These are phyloP conservation scores for Rhodeus uyekii DNA, from an alignment of 2,797 vertebrate genomes.

Conservation along the genomic window DNA sequence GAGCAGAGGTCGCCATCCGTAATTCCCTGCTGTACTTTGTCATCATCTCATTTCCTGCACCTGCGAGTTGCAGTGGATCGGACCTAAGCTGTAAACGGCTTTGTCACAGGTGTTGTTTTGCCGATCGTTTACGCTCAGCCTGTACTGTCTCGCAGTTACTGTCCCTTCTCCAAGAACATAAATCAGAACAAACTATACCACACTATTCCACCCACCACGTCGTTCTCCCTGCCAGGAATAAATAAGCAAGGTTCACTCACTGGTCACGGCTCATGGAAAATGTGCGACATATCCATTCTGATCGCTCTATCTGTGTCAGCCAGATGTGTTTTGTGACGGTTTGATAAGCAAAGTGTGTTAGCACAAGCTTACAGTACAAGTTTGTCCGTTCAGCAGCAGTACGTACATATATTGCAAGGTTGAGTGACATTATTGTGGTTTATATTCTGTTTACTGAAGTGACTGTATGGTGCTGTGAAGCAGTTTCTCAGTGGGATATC, in stretches of 20 bases:
- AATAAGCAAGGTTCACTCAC: conserved; percentile 46
- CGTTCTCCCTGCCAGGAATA: conserved; percentile 43
- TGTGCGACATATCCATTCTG: conserved; percentile 37
- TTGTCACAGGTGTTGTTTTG: conserved; percentile 55
- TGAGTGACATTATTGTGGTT: conserved; percentile 17
- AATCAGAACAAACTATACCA: conserved; percentile 49
- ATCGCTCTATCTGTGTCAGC: conserved; percentile 50
- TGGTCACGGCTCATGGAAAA: conserved; percentile 40
- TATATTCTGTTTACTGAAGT: conserved; percentile 33
- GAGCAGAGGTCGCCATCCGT: conserved; percentile 33
- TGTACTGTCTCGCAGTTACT: conserved; percentile 15
- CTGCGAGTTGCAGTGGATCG: conserved; percentile 38
- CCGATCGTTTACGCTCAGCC: conserved; percentile 42
- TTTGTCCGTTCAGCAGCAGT: neutral
- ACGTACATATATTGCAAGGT: conserved; percentile 27
- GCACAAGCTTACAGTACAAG: conserved; percentile 4
- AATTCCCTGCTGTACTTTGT: conserved; percentile 42
- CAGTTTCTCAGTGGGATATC: conserved; percentile 25
- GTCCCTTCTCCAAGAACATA: conserved; percentile 32
- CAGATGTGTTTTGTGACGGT: conserved; percentile 42
- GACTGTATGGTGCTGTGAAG: conserved; percentile 18
- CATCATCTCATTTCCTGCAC: conserved; percentile 49
- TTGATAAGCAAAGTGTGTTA: conserved; percentile 46
- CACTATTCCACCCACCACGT: conserved; percentile 3
- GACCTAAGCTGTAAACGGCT: conserved; percentile 41